phyloP scores from a whole-genome alignment of 1,140 invertebrate species.

The Agrypnia vestita region DNA sequence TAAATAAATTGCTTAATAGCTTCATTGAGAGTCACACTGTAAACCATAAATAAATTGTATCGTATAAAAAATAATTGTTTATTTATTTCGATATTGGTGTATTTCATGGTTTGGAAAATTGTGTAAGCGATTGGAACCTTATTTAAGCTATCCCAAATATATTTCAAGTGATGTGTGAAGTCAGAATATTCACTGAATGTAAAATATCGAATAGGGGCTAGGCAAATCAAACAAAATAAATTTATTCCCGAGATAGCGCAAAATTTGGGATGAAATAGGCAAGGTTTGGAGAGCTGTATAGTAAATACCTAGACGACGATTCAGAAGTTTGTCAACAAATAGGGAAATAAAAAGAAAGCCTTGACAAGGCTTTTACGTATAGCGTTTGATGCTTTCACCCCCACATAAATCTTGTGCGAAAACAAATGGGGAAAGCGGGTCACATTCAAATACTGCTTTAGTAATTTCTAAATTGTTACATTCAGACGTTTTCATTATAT shows the following conservation, averaged over 20 bases:
- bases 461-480: slow-evolving; percentile 4
- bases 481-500: not conserved
- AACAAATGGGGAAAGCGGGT: slow-evolving; percentile 1
- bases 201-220: slow-evolving; percentile 19
- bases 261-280: slow-evolving; percentile 25
- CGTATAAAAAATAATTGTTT: too few species aligned
- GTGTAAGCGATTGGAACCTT: too few species aligned
- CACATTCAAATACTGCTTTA: not conserved
- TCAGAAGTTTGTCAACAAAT: slow-evolving; percentile 49
- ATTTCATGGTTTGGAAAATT: too few species aligned
- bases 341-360: slow-evolving; percentile 45
- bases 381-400: slow-evolving; percentile 41
- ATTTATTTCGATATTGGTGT: too few species aligned
- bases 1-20: too few species aligned
- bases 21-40: too few species aligned
- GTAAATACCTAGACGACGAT: slow-evolving; percentile 49
- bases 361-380: slow-evolving; percentile 45
- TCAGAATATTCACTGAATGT: slow-evolving; percentile 19
- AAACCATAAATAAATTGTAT: too few species aligned
- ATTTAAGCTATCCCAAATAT: too few species aligned
- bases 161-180: slow-evolving; percentile 1
- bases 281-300: not conserved
- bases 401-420: slow-evolving; percentile 44
- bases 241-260: slow-evolving; percentile 21
- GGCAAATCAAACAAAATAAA: slow-evolving; percentile 37